Base-by-base conservation (phyloP, 1,140 invertebrate genomes). In the Megathymus violae region DNA sequence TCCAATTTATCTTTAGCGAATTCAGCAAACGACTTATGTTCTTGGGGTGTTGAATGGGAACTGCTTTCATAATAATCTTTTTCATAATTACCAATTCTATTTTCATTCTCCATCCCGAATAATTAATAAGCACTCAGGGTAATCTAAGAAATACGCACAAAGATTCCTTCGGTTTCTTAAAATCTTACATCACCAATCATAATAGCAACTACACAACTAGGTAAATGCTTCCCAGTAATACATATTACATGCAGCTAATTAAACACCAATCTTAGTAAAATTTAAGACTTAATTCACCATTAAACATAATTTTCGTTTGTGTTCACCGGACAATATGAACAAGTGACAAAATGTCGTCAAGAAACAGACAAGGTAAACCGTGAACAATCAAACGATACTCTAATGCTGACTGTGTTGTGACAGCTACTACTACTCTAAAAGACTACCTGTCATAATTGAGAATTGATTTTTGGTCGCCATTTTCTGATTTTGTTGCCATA, bases 181-280 rank as follows among this genome's bases (percentile, higher is more conserved):
- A 62, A 61, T 75, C 87, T 91, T 91, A 91, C 88, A 91, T 91
- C 88, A 91, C 88, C 88, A 77, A 82, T 79, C 66, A 80, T 74
- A 78, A 80, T 88, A 86, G 66, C 62, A 67, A 44, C 48, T 17
- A 41, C 15, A 44, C 13, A 64, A 67, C 44, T 64, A 67, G 31
- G 62, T 58, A 67, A 40, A 47, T 59, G 27, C 40, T 25, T 34
- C 16, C 1, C 2, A 19, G 19, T 34, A n/a, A 46, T 46, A 58
- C 40, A 43, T 25, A 46, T 34, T 46, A 46, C n/a, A 19, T 9
- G n/a, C n/a, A n/a, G n/a, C 16, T 34, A 46, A 36, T 58, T 9
- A 36, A 31, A 36, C 16, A 44, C 16, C 36, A 44, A 46, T 46
- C 4, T 17, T 27, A 58, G 9, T 19, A 19, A 36, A 19, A 58